Conservation (phyloP, 2,888 invertebrate genomes). For the Pachycephus smyrnensis region DNA sequence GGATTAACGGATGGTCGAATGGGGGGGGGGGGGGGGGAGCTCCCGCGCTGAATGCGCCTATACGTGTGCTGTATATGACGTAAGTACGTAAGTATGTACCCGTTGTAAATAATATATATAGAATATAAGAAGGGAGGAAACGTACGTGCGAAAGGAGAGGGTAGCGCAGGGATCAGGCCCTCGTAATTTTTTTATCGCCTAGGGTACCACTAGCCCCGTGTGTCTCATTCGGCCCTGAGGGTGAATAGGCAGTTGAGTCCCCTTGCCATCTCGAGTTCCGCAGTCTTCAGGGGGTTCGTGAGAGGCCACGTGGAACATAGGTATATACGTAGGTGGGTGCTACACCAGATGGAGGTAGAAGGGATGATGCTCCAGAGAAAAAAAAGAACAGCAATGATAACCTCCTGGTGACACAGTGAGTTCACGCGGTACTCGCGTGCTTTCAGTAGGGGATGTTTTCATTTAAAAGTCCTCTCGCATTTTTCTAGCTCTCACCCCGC, state of each 20-base stretch:
- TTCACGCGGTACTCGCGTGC: slow-evolving; percentile 25
- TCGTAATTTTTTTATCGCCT: not conserved
- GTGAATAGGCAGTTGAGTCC: not conserved
- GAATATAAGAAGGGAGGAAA: not conserved
- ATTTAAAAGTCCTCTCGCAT: slow-evolving; percentile 45
- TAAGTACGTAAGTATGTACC: not conserved
- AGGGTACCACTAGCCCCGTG: not conserved
- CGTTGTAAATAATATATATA: not conserved
- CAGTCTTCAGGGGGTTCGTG: not conserved
- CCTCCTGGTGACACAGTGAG: not conserved
- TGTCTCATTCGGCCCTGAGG: not conserved
- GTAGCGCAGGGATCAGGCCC: not conserved
- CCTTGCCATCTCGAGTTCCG: not conserved
- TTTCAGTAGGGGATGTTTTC: slow-evolving; percentile 47
- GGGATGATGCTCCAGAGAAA: slow-evolving; percentile 2
- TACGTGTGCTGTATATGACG: not conserved
- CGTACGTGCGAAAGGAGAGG: not conserved
- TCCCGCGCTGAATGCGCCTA: not conserved
- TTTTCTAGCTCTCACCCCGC: not conserved
- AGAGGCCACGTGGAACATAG: not conserved
- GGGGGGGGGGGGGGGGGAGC: not conserved
- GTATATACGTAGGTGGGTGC: not conserved
- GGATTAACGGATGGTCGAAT: not conserved
- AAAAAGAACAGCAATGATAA: not conserved
- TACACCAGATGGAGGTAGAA: not conserved